These are phyloP conservation scores for Melieria omissa DNA, from an alignment of 2,888 invertebrate species.

Conservation along the genomic window DNA sequence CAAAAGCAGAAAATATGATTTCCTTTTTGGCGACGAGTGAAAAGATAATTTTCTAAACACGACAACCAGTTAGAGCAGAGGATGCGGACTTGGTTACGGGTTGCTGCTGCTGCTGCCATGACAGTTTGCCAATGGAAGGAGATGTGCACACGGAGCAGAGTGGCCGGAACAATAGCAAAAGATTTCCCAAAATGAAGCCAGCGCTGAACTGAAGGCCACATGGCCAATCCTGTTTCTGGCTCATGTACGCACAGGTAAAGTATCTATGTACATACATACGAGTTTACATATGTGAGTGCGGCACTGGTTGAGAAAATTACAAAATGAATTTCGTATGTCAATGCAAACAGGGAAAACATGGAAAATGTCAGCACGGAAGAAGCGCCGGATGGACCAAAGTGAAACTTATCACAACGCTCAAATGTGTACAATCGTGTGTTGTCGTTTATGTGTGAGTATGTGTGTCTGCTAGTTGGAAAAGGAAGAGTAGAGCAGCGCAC, in stretches of 20 bases:
- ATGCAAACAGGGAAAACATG: conserved; percentile 44
- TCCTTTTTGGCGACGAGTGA: conserved; percentile 61
- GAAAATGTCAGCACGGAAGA: conserved; percentile 49
- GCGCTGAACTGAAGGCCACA: background rate
- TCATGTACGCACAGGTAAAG: background rate
- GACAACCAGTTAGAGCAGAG: conserved; percentile 11
- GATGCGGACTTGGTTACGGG: background rate
- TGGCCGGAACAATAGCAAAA: conserved; percentile 26
- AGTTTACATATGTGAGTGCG: background rate
- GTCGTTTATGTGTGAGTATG: background rate
- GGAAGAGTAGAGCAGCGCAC: background rate
- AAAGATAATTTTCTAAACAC: conserved; percentile 62
- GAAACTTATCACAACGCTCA: conserved; percentile 57
- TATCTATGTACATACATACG: background rate
- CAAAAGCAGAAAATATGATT: conserved; percentile 65
- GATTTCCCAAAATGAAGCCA: conserved; percentile 1
- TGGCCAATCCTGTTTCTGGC: background rate
- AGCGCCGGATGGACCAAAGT: conserved; percentile 61
- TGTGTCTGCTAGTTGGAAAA: background rate
- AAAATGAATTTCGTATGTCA: conserved; percentile 56
- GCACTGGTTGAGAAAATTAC: conserved; percentile 47
- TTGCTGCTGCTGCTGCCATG: too few species aligned
- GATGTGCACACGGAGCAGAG: background rate
- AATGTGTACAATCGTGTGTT: conserved; percentile 21
- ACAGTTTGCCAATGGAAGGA: conserved; percentile 6